Percentiles rank a stretch among this genome's conserved stretches.
Evolutionary conservation across 2,888 invertebrate species (phyloP).

Genomic region (Andrena fulva): DNA sequence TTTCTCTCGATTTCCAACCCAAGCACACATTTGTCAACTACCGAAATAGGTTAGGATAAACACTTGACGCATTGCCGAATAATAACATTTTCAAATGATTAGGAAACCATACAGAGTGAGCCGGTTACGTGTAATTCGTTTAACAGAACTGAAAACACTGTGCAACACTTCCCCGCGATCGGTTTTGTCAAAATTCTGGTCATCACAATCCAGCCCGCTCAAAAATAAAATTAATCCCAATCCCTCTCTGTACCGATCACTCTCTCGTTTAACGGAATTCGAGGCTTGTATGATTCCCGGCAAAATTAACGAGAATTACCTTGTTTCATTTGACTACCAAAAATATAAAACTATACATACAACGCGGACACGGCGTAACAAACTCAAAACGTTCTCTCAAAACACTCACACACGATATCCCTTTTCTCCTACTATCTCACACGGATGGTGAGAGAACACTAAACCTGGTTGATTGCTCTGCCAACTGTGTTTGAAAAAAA

Average conservation of each 20-base stretch:
- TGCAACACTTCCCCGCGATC: slow-evolving; percentile 12
- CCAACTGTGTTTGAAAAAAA: background rate
- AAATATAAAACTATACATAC: slow-evolving; percentile 71
- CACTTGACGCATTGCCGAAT: slow-evolving; percentile 39
- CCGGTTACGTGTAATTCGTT: background rate
- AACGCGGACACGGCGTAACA: slow-evolving; percentile 35
- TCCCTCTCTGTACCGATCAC: background rate
- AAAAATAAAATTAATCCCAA: slow-evolving; percentile 26
- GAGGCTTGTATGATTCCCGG: background rate
- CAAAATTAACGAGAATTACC: slow-evolving; percentile 31
- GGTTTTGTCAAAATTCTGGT: slow-evolving; percentile 34
- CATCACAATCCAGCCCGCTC: slow-evolving; percentile 34
- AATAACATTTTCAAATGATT: slow-evolving; percentile 13
- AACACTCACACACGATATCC: slow-evolving; percentile 59
- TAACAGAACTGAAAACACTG: slow-evolving; percentile 10
- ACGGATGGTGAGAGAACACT: background rate
- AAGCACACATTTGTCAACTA: slow-evolving; percentile 45
- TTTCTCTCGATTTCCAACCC: background rate
- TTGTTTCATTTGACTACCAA: slow-evolving; percentile 40
- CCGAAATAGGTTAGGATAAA: slow-evolving; percentile 55
- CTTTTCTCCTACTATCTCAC: slow-evolving; percentile 16
- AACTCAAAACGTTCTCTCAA: slow-evolving; percentile 61
- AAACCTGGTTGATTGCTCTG: slow-evolving; percentile 10
- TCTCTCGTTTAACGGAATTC: background rate
- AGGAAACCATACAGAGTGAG: background rate